These are phyloP conservation scores for Lamellibrachia columna DNA, from an alignment of 2,888 invertebrate genomes.

Conservation along the genomic window DNA sequence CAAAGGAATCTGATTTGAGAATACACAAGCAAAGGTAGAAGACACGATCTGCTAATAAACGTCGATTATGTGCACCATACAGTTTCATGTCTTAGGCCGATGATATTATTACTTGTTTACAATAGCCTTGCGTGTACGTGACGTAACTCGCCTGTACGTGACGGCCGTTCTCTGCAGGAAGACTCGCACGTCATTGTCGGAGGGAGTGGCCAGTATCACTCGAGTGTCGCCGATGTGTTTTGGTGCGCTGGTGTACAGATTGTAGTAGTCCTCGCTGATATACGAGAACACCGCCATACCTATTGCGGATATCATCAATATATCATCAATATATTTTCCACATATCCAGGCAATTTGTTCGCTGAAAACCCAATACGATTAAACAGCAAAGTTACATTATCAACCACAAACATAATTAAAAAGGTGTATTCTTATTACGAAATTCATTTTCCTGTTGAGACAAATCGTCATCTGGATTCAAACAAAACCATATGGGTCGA, in stretches of 20 bases:
- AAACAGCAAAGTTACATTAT: too few species aligned
- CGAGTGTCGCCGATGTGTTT: conserved; percentile 38
- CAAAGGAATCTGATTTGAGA: too few species aligned
- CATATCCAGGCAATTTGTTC: too few species aligned
- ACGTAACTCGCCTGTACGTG: conserved; percentile 31
- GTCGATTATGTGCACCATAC: too few species aligned
- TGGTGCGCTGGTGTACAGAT: conserved; percentile 38
- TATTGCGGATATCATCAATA: conserved; percentile 23
- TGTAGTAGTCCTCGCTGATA: conserved; percentile 43
- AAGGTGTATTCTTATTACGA: too few species aligned
- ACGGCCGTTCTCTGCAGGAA: conserved; percentile 45
- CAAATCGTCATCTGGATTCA: too few species aligned
- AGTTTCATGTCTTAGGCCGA: background rate
- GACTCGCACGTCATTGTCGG: conserved; percentile 30
- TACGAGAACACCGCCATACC: conserved; percentile 42
- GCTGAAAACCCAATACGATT: too few species aligned
- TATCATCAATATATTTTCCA: background rate
- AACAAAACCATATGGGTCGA: background rate
- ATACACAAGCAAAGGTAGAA: too few species aligned
- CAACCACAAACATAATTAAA: too few species aligned
- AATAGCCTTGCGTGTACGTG: background rate
- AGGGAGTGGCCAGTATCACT: conserved; percentile 36
- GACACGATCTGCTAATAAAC: too few species aligned
- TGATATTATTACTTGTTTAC: background rate
- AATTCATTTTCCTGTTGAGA: too few species aligned